Conservation (phyloP, 2,888 invertebrate species). For the Apomyelois bistriatella region DNA sequence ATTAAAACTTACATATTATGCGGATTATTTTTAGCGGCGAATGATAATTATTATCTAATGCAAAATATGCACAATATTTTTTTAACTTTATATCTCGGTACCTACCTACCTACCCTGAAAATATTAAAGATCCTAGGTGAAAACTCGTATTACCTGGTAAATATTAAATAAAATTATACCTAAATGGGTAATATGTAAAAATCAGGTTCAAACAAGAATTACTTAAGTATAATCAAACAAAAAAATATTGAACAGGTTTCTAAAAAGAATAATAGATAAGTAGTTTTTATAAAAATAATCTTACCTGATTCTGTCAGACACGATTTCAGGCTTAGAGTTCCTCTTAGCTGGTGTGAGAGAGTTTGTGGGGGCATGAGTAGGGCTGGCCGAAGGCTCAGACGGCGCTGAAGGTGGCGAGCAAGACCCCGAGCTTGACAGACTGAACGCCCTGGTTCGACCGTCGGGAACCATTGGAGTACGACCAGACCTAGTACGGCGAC, state of each 20-base stretch:
- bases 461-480: constrained; percentile 62
- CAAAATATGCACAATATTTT: not conserved
- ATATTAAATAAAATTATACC: too few relatives aligned
- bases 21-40: not conserved
- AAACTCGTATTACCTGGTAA: too few relatives aligned
- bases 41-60: not conserved
- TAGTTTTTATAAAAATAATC: constrained; percentile 36
- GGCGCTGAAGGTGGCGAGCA: constrained; percentile 91
- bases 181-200: too few relatives aligned
- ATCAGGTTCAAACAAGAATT: too few relatives aligned
- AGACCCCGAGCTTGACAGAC: constrained; percentile 88
- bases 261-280: not conserved
- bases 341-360: constrained; percentile 82
- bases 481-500: constrained; percentile 59
- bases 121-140: not conserved
- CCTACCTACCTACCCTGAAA: not conserved
- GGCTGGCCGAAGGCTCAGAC: constrained; percentile 87
- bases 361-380: constrained; percentile 79
- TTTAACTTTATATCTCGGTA: too few relatives aligned
- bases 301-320: constrained; percentile 90
- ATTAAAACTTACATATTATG: not conserved
- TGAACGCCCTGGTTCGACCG: constrained; percentile 85
- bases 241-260: not conserved
- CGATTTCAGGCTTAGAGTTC: constrained; percentile 87
- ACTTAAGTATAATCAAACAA: too few relatives aligned